A percentile compares a stretch with the other conserved stretches of the same genome.
These are phyloP conservation scores for Zhengitettix transpicula DNA, from an alignment of 2,888 invertebrate species.

Conservation along the genomic window DNA sequence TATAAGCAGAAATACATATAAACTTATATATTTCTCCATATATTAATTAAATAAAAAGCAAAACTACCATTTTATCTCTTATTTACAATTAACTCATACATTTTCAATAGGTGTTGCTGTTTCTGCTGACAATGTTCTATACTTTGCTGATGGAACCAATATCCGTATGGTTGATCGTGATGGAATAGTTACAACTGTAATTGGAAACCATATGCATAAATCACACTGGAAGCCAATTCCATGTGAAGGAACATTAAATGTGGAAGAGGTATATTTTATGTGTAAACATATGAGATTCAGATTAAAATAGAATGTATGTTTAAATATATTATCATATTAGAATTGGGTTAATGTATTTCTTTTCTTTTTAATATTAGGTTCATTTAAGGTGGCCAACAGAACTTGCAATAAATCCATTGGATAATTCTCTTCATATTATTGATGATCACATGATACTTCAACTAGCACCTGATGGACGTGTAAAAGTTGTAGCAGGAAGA, in stretches of 20 bases:
- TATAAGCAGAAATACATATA: no score
- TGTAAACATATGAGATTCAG: not conserved
- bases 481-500: slow-evolving; percentile 83
- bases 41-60: no score
- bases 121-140: slow-evolving; percentile 77
- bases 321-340: no score
- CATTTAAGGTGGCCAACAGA: slow-evolving; percentile 94
- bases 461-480: slow-evolving; percentile 76
- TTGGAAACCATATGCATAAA: slow-evolving; percentile 84
- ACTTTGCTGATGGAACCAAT: slow-evolving; percentile 92
- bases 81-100: no score
- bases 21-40: no score
- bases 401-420: slow-evolving; percentile 82
- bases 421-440: slow-evolving; percentile 87
- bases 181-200: slow-evolving; percentile 80
- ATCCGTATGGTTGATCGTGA: slow-evolving; percentile 84
- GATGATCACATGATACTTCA: slow-evolving; percentile 92
- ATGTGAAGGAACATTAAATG: slow-evolving; percentile 75
- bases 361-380: slow-evolving; percentile 31
- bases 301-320: no score
- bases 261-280: slow-evolving; percentile 47
- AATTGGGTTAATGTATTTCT: not conserved
- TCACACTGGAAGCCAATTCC: slow-evolving; percentile 89
- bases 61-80: no score
- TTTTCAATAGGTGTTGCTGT: slow-evolving; percentile 55